A percentile compares a stretch with the other conserved stretches of the same genome.
phyloP scores from a whole-genome alignment of 2,113 vertebrate genomes.

The Saguinus midas region DNA sequence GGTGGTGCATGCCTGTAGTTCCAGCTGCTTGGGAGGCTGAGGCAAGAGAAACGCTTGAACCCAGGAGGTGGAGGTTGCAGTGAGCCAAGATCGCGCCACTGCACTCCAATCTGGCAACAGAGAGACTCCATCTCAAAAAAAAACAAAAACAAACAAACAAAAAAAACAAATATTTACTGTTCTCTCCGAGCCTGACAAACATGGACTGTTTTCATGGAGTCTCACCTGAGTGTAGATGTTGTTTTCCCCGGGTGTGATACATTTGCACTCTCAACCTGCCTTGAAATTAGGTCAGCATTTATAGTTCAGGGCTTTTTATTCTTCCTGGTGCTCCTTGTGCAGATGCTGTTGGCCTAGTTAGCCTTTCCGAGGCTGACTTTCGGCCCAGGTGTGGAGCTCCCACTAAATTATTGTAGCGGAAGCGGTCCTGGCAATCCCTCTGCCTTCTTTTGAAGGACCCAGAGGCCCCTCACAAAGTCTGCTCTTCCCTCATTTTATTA shows the following conservation, averaged over 20 bases:
- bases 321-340: background rate
- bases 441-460: background rate
- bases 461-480: background rate
- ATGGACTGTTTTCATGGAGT: background rate
- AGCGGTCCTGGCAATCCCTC: background rate
- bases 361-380: rapidly evolving
- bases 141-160: too few relatives aligned
- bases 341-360: background rate
- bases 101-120: too few relatives aligned
- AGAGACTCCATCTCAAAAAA: too few relatives aligned
- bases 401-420: background rate
- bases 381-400: background rate
- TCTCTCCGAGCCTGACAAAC: background rate
- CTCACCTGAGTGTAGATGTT: background rate
- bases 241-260: background rate
- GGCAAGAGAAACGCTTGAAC: too few relatives aligned
- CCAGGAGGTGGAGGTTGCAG: too few relatives aligned
- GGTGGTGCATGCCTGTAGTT: too few relatives aligned
- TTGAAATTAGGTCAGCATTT: slow-evolving; percentile 62
- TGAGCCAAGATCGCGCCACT: too few relatives aligned
- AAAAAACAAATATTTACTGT: background rate
- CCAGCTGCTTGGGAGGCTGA: too few relatives aligned
- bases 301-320: background rate
- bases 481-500: background rate
- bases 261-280: background rate